Percentiles rank a stretch among this genome's conserved stretches.
phyloP scores from a whole-genome alignment of 1,140 invertebrate species.

The Orius insidiosus region DNA sequence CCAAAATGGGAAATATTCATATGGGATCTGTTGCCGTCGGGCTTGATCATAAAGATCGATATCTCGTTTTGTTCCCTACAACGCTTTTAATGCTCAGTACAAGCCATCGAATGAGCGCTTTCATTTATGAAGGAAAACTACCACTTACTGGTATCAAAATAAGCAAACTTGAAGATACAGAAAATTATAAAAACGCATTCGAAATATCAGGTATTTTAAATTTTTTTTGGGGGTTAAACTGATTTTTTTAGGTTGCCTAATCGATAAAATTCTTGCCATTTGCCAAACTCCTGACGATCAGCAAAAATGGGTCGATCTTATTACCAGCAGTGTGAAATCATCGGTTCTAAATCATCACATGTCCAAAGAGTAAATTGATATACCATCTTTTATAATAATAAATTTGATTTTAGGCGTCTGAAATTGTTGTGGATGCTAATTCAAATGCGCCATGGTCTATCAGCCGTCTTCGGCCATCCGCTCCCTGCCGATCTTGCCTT shows the following conservation, averaged over 20 bases:
- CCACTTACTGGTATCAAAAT: conserved; percentile 71
- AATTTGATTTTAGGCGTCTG: conserved; percentile 12
- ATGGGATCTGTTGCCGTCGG: conserved; percentile 75
- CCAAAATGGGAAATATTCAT: conserved; percentile 56
- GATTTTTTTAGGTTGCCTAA: too few species aligned
- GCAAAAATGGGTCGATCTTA: conserved; percentile 67
- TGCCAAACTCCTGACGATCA: conserved; percentile 72
- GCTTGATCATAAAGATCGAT: conserved; percentile 66
- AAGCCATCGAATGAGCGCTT: conserved; percentile 79
- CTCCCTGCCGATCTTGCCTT: conserved; percentile 25
- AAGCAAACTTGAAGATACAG: conserved; percentile 56
- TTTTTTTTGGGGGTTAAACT: too few species aligned
- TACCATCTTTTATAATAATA: neutral
- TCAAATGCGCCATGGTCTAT: conserved; percentile 22
- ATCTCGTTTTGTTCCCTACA: conserved; percentile 79
- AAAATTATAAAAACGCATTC: conserved; percentile 71
- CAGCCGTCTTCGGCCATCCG: conserved; percentile 28
- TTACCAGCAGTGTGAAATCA: conserved; percentile 41
- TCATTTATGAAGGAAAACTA: conserved; percentile 87
- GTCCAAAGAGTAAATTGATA: conserved; percentile 12
- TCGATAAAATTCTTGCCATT: conserved; percentile 71
- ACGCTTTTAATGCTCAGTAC: conserved; percentile 79
- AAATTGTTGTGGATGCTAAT: conserved; percentile 22
- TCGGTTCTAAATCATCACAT: conserved; percentile 22
- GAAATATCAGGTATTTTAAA: conserved; percentile 81